Evolutionary conservation across 2,797 vertebrate species (phyloP).

Genomic region (Cottoperca gobio): DNA sequence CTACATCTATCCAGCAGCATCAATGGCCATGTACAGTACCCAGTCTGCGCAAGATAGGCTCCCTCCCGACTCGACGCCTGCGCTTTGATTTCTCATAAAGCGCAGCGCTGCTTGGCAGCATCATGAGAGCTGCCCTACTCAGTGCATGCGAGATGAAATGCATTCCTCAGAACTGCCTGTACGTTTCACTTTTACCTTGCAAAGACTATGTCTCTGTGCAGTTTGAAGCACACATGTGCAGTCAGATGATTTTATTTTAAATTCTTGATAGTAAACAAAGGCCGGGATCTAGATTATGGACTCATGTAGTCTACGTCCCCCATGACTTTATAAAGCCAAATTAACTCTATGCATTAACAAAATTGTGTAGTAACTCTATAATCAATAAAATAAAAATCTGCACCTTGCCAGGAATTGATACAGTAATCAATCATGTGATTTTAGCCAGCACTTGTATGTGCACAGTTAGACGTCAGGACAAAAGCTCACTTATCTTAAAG

Average conservation of each 20-base stretch:
- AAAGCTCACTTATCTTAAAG: not conserved
- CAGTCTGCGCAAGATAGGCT: conserved; percentile 79
- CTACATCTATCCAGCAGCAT: conserved; percentile 82
- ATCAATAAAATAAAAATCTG: not conserved
- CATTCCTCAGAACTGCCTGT: conserved; percentile 17
- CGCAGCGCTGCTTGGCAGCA: conserved; percentile 76
- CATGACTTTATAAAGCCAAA: not conserved
- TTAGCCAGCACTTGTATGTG: not conserved
- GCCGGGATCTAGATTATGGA: conserved; percentile 3
- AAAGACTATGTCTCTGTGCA: not conserved
- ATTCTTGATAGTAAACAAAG: conserved; percentile 32
- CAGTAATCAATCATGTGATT: not conserved
- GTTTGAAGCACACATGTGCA: conserved; percentile 6
- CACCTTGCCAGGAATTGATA: too few species aligned
- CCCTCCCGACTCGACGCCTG: conserved; percentile 83
- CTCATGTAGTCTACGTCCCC: conserved; percentile 1
- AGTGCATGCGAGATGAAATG: conserved; percentile 40
- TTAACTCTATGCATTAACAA: not conserved
- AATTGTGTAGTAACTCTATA: not conserved
- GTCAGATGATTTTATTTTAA: not conserved
- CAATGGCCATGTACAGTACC: conserved; percentile 83
- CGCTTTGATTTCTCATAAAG: conserved; percentile 82
- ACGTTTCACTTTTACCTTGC: conserved; percentile 15
- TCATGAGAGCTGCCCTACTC: conserved; percentile 67
- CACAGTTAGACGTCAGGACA: not conserved